phyloP scores from a whole-genome alignment of 2,888 invertebrate species.

The Argynnis bischoffii region DNA sequence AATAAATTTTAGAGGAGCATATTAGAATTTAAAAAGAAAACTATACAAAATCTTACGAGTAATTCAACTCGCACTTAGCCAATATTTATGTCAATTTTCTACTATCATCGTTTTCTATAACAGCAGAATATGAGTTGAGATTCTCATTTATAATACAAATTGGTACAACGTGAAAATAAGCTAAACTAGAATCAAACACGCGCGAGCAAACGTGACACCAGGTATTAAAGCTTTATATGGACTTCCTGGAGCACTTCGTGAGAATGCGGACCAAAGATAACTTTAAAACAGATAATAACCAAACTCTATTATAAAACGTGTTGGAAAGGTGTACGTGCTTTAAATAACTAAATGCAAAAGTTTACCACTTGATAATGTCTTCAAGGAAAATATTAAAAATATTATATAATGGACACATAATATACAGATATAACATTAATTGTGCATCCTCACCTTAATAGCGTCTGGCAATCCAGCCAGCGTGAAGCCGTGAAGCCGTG shows the following conservation, averaged over 20 bases:
- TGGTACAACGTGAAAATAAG: slow-evolving; percentile 32
- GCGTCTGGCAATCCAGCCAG: no score
- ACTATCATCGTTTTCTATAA: background rate
- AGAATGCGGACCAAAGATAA: slow-evolving; percentile 13
- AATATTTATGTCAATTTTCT: background rate
- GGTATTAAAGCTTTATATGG: slow-evolving; percentile 18
- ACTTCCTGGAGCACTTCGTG: background rate
- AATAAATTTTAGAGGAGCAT: no score
- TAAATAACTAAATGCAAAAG: background rate
- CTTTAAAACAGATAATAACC: slow-evolving; percentile 14
- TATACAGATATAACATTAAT: no score
- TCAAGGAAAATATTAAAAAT: no score
- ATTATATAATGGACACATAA: no score
- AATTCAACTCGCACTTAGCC: background rate
- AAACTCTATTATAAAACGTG: slow-evolving; percentile 5
- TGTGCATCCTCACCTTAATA: no score
- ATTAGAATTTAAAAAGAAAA: no score
- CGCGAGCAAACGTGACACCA: slow-evolving; percentile 28
- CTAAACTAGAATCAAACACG: slow-evolving; percentile 37
- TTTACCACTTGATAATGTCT: background rate
- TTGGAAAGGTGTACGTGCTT: slow-evolving; percentile 10
- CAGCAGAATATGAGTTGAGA: background rate
- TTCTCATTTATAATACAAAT: slow-evolving; percentile 12
- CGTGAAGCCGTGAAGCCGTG: no score
- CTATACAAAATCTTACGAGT: no score